Evolutionary conservation across 2,113 vertebrate genomes (phyloP).

Genomic region (Stigmatopora nigra): DNA sequence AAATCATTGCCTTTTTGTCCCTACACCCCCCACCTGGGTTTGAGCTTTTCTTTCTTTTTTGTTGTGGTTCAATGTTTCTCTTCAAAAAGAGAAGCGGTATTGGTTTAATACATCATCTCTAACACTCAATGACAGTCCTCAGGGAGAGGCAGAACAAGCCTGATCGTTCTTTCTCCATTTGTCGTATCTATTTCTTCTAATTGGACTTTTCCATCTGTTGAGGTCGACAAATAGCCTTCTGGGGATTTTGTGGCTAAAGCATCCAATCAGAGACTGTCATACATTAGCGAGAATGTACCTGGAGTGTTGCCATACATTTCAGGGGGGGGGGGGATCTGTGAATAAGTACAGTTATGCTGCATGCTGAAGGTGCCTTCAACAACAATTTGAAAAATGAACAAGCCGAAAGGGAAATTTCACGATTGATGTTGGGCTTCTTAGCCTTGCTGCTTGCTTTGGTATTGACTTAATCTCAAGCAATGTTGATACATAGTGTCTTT

Average conservation of each 20-base stretch:
- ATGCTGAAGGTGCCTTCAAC: constrained; percentile 27
- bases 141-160: constrained; percentile 34
- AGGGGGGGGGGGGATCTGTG: constrained; percentile 20
- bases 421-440: constrained; percentile 31
- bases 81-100: constrained; percentile 20
- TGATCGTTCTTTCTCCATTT: constrained; percentile 37
- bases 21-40: neutral
- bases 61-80: constrained; percentile 11
- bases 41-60: constrained; percentile 6
- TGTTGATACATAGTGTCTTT: constrained; percentile 21
- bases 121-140: constrained; percentile 35
- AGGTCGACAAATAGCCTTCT: constrained; percentile 50
- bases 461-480: constrained; percentile 27
- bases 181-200: constrained; percentile 55
- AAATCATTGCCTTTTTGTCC: constrained; percentile 15
- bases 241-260: constrained; percentile 51
- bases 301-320: constrained; percentile 35
- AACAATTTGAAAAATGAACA: constrained; percentile 35
- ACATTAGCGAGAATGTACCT: constrained; percentile 43
- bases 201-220: constrained; percentile 66
- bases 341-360: constrained; percentile 40
- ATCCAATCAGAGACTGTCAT: constrained; percentile 54
- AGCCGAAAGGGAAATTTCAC: constrained; percentile 31
- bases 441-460: constrained; percentile 18
- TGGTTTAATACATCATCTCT: constrained; percentile 33